Percentiles rank a stretch among this genome's conserved stretches.
phyloP scores from a whole-genome alignment of 2,113 vertebrate genomes.

The Scomber colias region DNA sequence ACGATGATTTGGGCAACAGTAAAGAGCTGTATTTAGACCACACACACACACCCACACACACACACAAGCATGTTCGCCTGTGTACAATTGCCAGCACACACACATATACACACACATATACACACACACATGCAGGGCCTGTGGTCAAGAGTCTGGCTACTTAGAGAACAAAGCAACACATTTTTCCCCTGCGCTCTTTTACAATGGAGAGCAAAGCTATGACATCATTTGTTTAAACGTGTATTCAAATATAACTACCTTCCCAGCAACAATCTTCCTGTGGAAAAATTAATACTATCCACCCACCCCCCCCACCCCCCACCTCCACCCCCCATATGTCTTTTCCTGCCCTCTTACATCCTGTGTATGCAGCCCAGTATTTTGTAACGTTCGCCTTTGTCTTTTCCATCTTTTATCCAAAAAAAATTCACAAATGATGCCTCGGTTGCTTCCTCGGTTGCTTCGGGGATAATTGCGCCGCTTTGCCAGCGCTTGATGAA shows the following conservation, averaged over 20 bases:
- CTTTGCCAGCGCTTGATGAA: constrained; percentile 6
- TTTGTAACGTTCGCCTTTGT: neutral
- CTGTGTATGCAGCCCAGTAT: too few relatives aligned
- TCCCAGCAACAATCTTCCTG: constrained; percentile 31
- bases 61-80: constrained; percentile 42
- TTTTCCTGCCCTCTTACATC: constrained; percentile 2
- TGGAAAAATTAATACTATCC: constrained; percentile 47
- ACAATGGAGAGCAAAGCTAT: constrained; percentile 52
- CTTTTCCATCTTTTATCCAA: neutral
- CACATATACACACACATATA: constrained; percentile 20
- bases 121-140: constrained; percentile 38
- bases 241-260: constrained; percentile 36
- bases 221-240: constrained; percentile 71
- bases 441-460: neutral
- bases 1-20: constrained; percentile 59
- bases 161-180: constrained; percentile 66
- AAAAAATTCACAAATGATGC: neutral
- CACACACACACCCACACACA: constrained; percentile 25
- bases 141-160: constrained; percentile 59
- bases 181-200: constrained; percentile 57
- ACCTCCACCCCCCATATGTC: constrained; percentile 4
- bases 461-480: neutral
- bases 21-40: constrained; percentile 71
- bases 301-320: neutral
- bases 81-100: neutral